phyloP scores from a whole-genome alignment of 2,888 invertebrate genomes.

The Drosophila neoperkinsi region DNA sequence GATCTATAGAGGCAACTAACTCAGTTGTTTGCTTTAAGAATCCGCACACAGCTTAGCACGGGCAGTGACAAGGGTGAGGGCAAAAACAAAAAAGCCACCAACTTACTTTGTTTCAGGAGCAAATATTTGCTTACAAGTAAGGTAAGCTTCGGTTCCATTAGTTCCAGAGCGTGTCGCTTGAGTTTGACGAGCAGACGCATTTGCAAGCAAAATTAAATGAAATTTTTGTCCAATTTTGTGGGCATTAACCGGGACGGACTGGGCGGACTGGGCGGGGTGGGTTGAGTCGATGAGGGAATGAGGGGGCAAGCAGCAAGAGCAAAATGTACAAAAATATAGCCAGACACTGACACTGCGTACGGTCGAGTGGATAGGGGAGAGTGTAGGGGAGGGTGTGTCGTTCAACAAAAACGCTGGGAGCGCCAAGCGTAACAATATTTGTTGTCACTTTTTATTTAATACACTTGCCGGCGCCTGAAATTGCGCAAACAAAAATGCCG shows the following conservation, averaged over 20 bases:
- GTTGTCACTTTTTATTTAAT: slow-evolving; percentile 78
- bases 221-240: slow-evolving; percentile 74
- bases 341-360: slow-evolving; percentile 26
- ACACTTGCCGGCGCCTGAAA: slow-evolving; percentile 58
- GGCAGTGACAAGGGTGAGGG: slow-evolving; percentile 4
- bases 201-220: slow-evolving; percentile 60
- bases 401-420: slow-evolving; percentile 36
- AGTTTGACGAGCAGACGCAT: slow-evolving; percentile 38
- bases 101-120: slow-evolving; percentile 71
- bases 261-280: not conserved
- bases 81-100: slow-evolving; percentile 30
- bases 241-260: slow-evolving; percentile 61
- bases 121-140: slow-evolving; percentile 78
- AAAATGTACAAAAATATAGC: slow-evolving; percentile 3
- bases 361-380: no score
- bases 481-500: slow-evolving; percentile 58
- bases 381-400: not conserved
- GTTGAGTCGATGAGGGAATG: not conserved
- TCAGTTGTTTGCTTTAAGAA: slow-evolving; percentile 72
- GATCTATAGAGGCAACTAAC: slow-evolving; percentile 26
- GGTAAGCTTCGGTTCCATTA: slow-evolving; percentile 79
- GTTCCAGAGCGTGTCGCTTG: slow-evolving; percentile 49
- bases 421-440: slow-evolving; percentile 69
- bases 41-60: slow-evolving; percentile 74
- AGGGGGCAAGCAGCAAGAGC: not conserved